Conservation (phyloP, 2,888 invertebrate genomes). For the Campoplex nolae region DNA sequence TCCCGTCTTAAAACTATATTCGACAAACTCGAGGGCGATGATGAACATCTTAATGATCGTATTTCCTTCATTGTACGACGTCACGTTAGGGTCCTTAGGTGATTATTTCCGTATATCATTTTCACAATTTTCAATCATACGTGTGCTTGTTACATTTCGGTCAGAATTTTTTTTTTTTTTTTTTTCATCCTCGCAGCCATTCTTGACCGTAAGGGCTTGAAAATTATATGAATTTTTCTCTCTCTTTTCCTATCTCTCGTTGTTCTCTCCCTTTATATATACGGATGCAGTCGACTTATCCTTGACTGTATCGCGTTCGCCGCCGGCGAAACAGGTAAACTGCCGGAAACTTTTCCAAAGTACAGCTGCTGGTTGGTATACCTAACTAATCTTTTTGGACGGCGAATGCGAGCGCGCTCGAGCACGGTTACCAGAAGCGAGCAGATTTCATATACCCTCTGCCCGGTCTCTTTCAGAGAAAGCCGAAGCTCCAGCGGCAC, state of each 20-base stretch:
- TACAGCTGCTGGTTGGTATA: no score
- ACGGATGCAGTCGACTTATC: no score
- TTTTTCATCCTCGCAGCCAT: background rate
- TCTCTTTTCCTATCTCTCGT: background rate
- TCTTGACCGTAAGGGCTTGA: no score
- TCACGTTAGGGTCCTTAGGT: constrained; percentile 74
- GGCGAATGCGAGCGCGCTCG: no score
- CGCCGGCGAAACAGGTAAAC: background rate
- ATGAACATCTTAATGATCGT: constrained; percentile 57
- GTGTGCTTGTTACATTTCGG: no score
- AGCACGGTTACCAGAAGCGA: no score
- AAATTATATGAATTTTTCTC: background rate
- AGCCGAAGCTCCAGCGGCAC: no score
- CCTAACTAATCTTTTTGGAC: no score
- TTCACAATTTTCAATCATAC: background rate
- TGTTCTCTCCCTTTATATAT: no score
- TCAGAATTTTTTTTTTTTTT: background rate
- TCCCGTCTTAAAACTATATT: constrained; percentile 17
- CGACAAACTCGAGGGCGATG: background rate
- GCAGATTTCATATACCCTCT: no score
- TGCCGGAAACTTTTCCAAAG: background rate
- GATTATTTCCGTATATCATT: constrained; percentile 30
- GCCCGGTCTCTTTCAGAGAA: no score
- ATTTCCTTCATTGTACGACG: constrained; percentile 66
- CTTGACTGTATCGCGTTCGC: background rate